Conservation (phyloP, 1,140 invertebrate species). For the Battus philenor region DNA sequence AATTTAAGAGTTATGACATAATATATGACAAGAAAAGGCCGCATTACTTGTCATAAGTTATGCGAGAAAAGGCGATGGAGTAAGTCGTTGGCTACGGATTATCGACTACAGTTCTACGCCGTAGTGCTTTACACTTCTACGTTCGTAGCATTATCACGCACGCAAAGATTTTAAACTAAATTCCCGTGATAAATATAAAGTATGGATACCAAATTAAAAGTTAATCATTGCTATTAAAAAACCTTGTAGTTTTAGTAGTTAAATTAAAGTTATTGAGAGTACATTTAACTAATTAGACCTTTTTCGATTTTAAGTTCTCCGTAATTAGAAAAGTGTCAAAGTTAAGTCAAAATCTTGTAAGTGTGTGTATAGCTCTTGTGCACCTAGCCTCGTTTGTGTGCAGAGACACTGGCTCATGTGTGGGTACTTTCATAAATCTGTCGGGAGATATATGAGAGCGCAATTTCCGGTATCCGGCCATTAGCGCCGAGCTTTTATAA, state of each 20-base stretch:
- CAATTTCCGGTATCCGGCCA: conserved; percentile 91
- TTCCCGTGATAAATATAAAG: not conserved
- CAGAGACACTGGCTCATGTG: conserved; percentile 60
- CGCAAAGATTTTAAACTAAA: conserved; percentile 12
- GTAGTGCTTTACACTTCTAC: conserved; percentile 51
- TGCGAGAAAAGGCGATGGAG: conserved; percentile 50
- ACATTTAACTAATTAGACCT: no score
- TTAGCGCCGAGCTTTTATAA: conserved; percentile 82
- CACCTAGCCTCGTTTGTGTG: conserved; percentile 33
- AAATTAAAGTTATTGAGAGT: not conserved
- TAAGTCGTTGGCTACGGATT: conserved; percentile 59
- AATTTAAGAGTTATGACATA: no score
- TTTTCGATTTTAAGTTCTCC: conserved; percentile 62
- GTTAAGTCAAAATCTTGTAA: conserved; percentile 35
- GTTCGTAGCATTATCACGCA: conserved; percentile 41
- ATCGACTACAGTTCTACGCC: conserved; percentile 59
- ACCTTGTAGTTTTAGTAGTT: conserved; percentile 5
- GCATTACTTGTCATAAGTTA: conserved; percentile 55
- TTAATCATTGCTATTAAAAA: not conserved
- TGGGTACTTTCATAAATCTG: conserved; percentile 90
- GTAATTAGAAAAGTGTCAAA: conserved; percentile 70
- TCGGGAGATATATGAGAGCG: conserved; percentile 90
- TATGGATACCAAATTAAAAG: not conserved
- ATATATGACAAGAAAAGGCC: conserved; percentile 69
- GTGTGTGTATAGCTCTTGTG: conserved; percentile 26